These are phyloP conservation scores for Psettodes erumei DNA, from an alignment of 2,113 vertebrate species.

Conservation along the genomic window DNA sequence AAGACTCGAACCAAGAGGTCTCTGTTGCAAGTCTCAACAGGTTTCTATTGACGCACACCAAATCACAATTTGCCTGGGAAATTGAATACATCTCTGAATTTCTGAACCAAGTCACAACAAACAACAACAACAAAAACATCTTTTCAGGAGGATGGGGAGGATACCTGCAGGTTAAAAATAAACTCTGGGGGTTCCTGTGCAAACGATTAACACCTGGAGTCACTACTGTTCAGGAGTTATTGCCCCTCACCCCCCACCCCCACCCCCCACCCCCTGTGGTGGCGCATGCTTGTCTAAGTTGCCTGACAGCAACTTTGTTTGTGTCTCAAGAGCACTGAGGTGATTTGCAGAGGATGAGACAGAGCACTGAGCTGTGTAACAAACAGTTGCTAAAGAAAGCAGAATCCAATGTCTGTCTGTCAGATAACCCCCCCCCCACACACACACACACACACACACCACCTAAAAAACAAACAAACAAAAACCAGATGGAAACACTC, in stretches of 20 bases:
- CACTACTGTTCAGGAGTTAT: not conserved
- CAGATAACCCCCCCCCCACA: too few species aligned
- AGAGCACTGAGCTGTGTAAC: too few species aligned
- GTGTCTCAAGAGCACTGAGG: not conserved
- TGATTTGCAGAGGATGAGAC: slow-evolving; percentile 24
- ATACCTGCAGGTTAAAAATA: not conserved
- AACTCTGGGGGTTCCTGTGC: not conserved
- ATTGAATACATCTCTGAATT: not conserved
- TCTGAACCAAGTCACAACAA: not conserved
- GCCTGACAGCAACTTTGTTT: not conserved
- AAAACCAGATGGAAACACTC: too few species aligned
- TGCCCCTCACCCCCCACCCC: too few species aligned
- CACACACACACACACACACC: too few species aligned
- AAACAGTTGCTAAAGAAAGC: too few species aligned
- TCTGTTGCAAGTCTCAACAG: not conserved
- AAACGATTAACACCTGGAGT: slow-evolving; percentile 17
- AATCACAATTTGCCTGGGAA: not conserved
- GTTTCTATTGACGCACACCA: not conserved
- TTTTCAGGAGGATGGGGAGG: not conserved
- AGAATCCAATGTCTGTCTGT: too few species aligned
- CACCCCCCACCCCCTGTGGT: too few species aligned
- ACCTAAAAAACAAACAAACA: too few species aligned
- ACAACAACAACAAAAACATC: too few species aligned
- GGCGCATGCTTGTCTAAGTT: slow-evolving; percentile 5
- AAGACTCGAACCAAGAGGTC: not conserved